Percentiles rank a stretch among this genome's conserved stretches.
phyloP scores from a whole-genome alignment of 2,797 vertebrate genomes.

The Rhinella marina region DNA sequence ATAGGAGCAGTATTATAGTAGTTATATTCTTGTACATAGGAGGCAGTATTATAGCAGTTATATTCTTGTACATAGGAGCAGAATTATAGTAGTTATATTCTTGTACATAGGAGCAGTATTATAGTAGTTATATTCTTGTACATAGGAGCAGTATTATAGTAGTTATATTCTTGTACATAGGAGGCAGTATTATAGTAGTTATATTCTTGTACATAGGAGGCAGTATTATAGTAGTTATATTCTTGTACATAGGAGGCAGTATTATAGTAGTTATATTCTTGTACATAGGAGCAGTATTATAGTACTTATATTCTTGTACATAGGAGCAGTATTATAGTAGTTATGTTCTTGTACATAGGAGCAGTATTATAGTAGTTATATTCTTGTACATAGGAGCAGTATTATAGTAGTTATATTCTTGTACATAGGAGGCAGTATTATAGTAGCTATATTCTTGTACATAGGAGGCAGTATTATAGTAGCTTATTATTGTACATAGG shows the following conservation, averaged over 20 bases:
- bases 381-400: no score
- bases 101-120: neutral
- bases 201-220: neutral
- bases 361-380: no score
- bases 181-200: slow-evolving; percentile 11
- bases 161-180: slow-evolving; percentile 6
- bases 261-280: slow-evolving; percentile 8
- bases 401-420: no score
- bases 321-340: no score
- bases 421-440: no score
- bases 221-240: slow-evolving; percentile 12
- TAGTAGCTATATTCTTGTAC: no score
- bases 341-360: no score
- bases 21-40: neutral
- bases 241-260: slow-evolving; percentile 2
- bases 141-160: slow-evolving; percentile 3
- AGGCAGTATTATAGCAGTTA: neutral
- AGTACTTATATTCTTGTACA: neutral
- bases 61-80: neutral
- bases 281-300: neutral
- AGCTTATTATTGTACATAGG: no score
- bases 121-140: slow-evolving; percentile 9
- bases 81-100: neutral
- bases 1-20: neutral
- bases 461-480: no score